phyloP scores from a whole-genome alignment of 2,797 vertebrate genomes.

The Buphagus erythrorhynchus region DNA sequence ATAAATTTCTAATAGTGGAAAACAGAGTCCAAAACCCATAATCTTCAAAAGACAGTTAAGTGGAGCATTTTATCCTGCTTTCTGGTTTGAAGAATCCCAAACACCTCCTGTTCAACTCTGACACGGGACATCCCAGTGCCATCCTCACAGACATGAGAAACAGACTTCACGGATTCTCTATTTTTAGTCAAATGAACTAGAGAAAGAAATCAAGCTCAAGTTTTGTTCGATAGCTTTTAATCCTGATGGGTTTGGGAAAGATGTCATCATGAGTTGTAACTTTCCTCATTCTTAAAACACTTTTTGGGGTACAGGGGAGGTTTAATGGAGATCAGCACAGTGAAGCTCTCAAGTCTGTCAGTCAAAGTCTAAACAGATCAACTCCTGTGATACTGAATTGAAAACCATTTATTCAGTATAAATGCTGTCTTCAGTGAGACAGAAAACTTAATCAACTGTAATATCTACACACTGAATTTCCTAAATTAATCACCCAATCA shows the following conservation, averaged over 20 bases:
- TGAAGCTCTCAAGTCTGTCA: not conserved
- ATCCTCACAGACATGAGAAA: not conserved
- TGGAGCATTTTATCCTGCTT: not conserved
- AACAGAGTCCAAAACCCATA: not conserved
- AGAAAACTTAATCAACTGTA: not conserved
- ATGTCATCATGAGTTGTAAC: not conserved
- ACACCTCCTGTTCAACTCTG: not conserved
- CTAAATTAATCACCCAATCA: not conserved
- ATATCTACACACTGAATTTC: not conserved
- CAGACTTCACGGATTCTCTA: not conserved
- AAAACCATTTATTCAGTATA: not conserved
- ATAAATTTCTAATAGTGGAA: not conserved
- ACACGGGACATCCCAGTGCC: fast-evolving
- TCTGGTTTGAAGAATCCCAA: not conserved
- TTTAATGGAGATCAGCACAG: not conserved
- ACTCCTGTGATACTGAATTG: not conserved
- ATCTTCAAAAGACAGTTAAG: not conserved
- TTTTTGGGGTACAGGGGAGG: not conserved
- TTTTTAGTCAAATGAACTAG: not conserved
- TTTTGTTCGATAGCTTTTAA: not conserved
- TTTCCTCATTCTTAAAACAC: not conserved
- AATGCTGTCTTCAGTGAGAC: not conserved
- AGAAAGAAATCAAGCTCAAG: not conserved
- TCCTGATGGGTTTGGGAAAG: not conserved
- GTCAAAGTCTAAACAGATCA: not conserved